These are phyloP conservation scores for Uloborus diversus DNA, from an alignment of 1,140 invertebrate species.

Conservation along the genomic window DNA sequence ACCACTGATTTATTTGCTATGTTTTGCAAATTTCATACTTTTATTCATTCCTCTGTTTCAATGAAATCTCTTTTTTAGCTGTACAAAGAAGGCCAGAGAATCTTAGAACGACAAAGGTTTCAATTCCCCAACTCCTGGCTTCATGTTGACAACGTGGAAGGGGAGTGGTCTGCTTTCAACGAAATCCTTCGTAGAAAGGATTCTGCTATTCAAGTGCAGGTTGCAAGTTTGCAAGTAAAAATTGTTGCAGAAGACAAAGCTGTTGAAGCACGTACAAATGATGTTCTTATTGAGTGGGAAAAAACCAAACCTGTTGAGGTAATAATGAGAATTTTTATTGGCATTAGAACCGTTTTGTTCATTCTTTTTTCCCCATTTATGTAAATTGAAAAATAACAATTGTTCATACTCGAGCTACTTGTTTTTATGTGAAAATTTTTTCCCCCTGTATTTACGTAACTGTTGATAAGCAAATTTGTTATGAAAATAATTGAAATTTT, in stretches of 20 bases:
- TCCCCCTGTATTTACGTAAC: too few relatives aligned
- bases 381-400: not conserved
- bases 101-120: conserved; percentile 95
- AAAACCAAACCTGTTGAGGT: conserved; percentile 95
- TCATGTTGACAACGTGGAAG: conserved; percentile 99
- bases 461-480: too few relatives aligned
- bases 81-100: conserved; percentile 91
- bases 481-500: too few relatives aligned
- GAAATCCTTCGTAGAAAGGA: conserved; percentile 99
- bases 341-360: not conserved
- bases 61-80: conserved; percentile 61
- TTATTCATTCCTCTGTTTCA: not conserved
- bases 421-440: too few relatives aligned
- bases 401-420: too few relatives aligned
- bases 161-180: conserved; percentile 99
- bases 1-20: too few relatives aligned
- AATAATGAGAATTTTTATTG: conserved; percentile 64
- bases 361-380: not conserved
- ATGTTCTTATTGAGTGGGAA: conserved; percentile 96
- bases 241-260: conserved; percentile 99
- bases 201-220: conserved; percentile 95
- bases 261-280: conserved; percentile 91
- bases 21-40: too few relatives aligned
- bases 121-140: conserved; percentile 97
- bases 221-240: conserved; percentile 97